These are phyloP conservation scores for Melieria crassipennis DNA, from an alignment of 2,888 invertebrate species.

Conservation along the genomic window DNA sequence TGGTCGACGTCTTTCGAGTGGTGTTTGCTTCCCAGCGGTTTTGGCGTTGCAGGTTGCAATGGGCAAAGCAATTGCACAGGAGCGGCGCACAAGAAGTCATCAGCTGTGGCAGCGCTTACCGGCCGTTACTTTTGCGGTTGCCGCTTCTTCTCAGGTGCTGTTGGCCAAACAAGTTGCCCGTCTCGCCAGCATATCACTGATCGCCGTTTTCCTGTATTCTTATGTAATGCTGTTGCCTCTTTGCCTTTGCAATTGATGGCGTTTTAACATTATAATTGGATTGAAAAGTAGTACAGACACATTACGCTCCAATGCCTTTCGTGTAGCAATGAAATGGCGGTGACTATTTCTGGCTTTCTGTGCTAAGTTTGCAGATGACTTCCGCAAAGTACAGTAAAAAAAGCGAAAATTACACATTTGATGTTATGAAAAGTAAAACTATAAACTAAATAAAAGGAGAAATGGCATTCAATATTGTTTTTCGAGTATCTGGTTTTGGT, in stretches of 20 bases:
- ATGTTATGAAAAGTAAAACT: too few species aligned
- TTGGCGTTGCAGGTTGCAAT: background rate
- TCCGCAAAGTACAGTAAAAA: background rate
- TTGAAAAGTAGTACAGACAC: slow-evolving; percentile 21
- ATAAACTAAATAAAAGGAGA: too few species aligned
- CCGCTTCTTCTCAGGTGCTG: background rate
- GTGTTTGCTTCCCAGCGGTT: slow-evolving; percentile 4
- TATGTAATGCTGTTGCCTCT: slow-evolving; percentile 20
- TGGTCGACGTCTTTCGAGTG: background rate
- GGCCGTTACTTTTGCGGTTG: too few species aligned
- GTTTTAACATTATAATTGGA: slow-evolving; percentile 26
- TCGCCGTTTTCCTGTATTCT: slow-evolving; percentile 26
- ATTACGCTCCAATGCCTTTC: slow-evolving; percentile 10
- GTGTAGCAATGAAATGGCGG: background rate
- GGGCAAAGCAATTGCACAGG: background rate
- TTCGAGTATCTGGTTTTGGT: too few species aligned
- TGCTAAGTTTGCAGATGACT: too few species aligned
- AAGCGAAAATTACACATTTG: background rate
- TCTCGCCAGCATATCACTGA: slow-evolving; percentile 15
- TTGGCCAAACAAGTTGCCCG: background rate
- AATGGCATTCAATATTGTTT: too few species aligned
- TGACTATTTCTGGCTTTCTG: background rate
- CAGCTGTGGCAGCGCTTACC: too few species aligned
- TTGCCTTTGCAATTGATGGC: slow-evolving; percentile 21
- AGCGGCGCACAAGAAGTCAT: too few species aligned